Evolutionary conservation across 2,888 invertebrate species (phyloP), one percentile per base, ranked within the genome.

Genomic region (Clostera curtula): DNA sequence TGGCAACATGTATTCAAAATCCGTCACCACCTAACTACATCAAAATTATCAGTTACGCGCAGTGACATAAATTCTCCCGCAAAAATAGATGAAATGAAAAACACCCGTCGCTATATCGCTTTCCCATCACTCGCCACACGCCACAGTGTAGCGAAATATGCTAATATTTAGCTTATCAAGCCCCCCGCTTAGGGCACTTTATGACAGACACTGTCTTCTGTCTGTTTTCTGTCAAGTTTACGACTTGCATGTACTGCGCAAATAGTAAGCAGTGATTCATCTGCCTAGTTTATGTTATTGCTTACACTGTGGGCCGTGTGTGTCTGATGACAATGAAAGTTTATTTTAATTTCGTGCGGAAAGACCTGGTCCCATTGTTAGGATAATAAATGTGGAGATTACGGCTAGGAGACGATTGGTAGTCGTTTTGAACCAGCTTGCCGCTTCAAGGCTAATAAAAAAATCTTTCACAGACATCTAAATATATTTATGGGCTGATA

Each of bases 231-330:
- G 30, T 36, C 34, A 29, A 36, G 28, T 44, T 55, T 53, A 54
- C 45, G 50, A 30, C 24, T 45, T 25, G 36, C 43, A 35, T 40
- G 40, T 41, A 36, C 45, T 31, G 24, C 40, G 53, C 55, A 48
- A 45, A 48, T 43, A 43, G 47, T 37, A 31, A 14, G 29, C 43
- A 13, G 49, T 52, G 61, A 61, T 63, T 56, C 67, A 66, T 68
- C 63, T 59, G 43, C 27, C 28, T 51, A 44, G 51, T 72, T 71
- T 73, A 72, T 68, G 69, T 60, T 67, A 67, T 56, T 55, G 59
- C 55, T 19, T 38, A 44, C 17, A n/a, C 48, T 49, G 49, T 49
- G 44, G 49, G 50, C 25, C 26, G 43, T 25, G 25, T 27, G 22
- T 25, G 29, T 32, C 35, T 17, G 22, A 40, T 49, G 48, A 47